A percentile compares a stretch with the other conserved stretches of the same genome.
Evolutionary conservation across 2,888 invertebrate species (phyloP).

Genomic region (Cosmia trapezina): DNA sequence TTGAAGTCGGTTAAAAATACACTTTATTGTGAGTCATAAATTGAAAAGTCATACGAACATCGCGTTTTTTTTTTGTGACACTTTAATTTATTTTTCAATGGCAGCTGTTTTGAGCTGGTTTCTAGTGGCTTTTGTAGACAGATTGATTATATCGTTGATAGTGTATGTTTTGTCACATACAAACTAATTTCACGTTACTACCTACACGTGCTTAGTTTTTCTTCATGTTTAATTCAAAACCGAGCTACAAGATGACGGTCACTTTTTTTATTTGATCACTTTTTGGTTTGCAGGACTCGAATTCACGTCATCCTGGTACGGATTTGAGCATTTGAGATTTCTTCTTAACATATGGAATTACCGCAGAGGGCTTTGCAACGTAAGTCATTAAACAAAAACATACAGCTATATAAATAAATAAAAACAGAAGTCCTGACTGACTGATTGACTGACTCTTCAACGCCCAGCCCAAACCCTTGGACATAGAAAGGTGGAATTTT

Average conservation of each 20-base stretch:
- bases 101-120: neutral
- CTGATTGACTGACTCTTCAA: no score
- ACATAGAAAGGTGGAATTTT: no score
- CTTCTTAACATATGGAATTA: neutral
- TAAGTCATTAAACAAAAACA: neutral
- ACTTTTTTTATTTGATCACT: neutral
- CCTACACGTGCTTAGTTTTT: no score
- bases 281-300: neutral
- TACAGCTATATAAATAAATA: no score
- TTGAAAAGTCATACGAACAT: neutral
- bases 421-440: no score
- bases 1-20: no score
- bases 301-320: slow-evolving; percentile 5
- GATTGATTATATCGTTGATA: neutral
- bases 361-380: neutral
- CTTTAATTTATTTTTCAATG: neutral
- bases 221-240: neutral
- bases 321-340: slow-evolving; percentile 3
- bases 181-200: neutral
- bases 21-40: neutral
- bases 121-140: no score
- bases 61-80: no score
- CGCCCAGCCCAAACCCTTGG: no score
- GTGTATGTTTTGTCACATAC: neutral
- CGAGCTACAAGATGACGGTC: neutral